A percentile compares a stretch with the other conserved stretches of the same genome.
These are phyloP conservation scores for Xenops minutus DNA, from an alignment of 2,797 vertebrate genomes.

Conservation along the genomic window DNA sequence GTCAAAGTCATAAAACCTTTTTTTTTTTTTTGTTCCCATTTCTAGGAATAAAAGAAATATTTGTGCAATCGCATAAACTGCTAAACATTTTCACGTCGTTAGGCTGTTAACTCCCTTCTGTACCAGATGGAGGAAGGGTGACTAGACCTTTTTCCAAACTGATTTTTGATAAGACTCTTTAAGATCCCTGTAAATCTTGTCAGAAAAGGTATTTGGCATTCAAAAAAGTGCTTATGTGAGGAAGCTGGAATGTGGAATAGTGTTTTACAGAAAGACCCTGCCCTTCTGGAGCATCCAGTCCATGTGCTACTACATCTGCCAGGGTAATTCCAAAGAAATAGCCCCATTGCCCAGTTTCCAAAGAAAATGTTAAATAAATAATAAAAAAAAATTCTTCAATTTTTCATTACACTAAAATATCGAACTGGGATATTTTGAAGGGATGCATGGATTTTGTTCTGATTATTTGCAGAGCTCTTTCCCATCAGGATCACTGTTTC, in stretches of 20 bases:
- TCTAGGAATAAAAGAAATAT: constrained; percentile 29
- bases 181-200: constrained; percentile 8
- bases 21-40: not conserved
- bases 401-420: not conserved
- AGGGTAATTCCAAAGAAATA: not conserved
- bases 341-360: not conserved
- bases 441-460: not conserved
- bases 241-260: not conserved
- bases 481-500: not conserved
- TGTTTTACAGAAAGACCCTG: not conserved
- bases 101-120: constrained; percentile 11
- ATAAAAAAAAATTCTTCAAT: not conserved
- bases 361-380: not conserved
- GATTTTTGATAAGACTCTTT: not conserved
- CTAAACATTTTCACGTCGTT: not conserved
- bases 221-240: not conserved
- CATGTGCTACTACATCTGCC: not conserved
- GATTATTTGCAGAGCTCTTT: constrained; percentile 12
- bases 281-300: not conserved
- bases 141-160: not conserved
- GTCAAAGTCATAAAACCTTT: not conserved
- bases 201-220: not conserved
- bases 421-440: not conserved
- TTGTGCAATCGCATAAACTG: not conserved
- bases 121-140: not conserved